phyloP scores from a whole-genome alignment of 2,888 invertebrate genomes.

The Poecilobothrus nobilitatus region DNA sequence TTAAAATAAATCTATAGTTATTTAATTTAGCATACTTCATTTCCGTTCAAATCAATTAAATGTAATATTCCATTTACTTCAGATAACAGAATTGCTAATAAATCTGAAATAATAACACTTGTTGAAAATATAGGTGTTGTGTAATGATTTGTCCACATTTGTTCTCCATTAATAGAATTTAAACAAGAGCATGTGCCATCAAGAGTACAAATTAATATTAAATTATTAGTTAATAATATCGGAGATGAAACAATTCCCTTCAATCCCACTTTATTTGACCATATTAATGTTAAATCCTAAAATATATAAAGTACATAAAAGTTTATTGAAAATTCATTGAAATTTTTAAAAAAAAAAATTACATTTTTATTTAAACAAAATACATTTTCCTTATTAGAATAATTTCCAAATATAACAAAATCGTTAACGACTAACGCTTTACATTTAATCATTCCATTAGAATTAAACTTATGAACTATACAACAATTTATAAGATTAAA shows the following conservation, averaged over 20 bases:
- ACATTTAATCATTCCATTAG: slow-evolving; percentile 42
- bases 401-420: slow-evolving; percentile 50
- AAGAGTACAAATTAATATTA: slow-evolving; percentile 46
- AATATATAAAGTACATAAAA: neutral
- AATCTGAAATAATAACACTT: slow-evolving; percentile 33
- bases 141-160: slow-evolving; percentile 47
- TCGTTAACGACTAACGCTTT: slow-evolving; percentile 56
- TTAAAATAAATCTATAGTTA: too few species aligned
- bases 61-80: slow-evolving; percentile 48
- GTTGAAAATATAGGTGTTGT: slow-evolving; percentile 54
- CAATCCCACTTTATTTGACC: neutral
- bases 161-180: slow-evolving; percentile 41
- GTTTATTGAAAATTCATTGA: too few species aligned
- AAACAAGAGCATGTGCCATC: slow-evolving; percentile 49
- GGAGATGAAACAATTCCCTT: neutral
- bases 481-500: slow-evolving; percentile 49
- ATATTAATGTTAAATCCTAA: neutral
- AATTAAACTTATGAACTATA: slow-evolving; percentile 52
- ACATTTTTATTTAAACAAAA: slow-evolving; percentile 32
- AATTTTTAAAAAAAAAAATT: slow-evolving; percentile 5
- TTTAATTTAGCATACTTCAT: slow-evolving; percentile 39
- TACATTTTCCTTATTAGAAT: slow-evolving; percentile 41
- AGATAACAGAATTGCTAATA: slow-evolving; percentile 32
- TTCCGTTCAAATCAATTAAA: slow-evolving; percentile 48
- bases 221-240: neutral